Evolutionary conservation across 1,140 invertebrate species (phyloP).

Genomic region (Zaprionus kolodkinae): DNA sequence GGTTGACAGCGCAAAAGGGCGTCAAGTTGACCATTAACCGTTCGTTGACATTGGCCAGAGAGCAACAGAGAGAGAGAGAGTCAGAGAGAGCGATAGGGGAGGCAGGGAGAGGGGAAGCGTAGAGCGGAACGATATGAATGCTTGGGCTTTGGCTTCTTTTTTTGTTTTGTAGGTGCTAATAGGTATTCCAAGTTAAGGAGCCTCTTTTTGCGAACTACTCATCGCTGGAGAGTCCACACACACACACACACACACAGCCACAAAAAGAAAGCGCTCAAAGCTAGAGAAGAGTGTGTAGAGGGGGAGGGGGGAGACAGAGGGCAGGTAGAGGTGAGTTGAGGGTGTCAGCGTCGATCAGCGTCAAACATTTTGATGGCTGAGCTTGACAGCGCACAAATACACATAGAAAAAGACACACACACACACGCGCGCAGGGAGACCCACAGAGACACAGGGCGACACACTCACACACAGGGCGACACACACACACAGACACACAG

Average conservation of each 20-base stretch:
- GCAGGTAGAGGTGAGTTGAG: background rate
- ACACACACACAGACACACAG: conserved; percentile 8
- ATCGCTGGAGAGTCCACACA: background rate
- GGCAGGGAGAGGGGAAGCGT: background rate
- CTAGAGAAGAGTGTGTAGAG: background rate
- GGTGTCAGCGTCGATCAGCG: conserved; percentile 42
- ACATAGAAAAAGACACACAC: background rate
- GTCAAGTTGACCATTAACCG: conserved; percentile 42
- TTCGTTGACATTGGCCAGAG: conserved; percentile 41
- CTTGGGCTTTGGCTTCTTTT: too few relatives aligned
- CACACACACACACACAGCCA: background rate
- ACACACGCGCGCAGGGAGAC: background rate
- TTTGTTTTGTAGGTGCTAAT: too few relatives aligned
- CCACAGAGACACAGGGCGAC: background rate
- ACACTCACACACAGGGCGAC: background rate
- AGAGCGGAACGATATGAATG: background rate
- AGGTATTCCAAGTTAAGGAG: too few relatives aligned
- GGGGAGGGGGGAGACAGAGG: background rate
- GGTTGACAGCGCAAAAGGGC: conserved; percentile 47
- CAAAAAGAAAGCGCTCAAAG: conserved; percentile 40
- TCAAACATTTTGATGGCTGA: conserved; percentile 40
- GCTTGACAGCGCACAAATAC: conserved; percentile 34
- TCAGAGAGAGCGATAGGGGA: background rate
- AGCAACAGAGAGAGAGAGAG: background rate
- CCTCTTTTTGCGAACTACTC: too few relatives aligned